Percentiles rank a stretch among this genome's conserved stretches.
Conservation (phyloP, 2,797 vertebrate genomes). For the Clarias pachynema region DNA sequence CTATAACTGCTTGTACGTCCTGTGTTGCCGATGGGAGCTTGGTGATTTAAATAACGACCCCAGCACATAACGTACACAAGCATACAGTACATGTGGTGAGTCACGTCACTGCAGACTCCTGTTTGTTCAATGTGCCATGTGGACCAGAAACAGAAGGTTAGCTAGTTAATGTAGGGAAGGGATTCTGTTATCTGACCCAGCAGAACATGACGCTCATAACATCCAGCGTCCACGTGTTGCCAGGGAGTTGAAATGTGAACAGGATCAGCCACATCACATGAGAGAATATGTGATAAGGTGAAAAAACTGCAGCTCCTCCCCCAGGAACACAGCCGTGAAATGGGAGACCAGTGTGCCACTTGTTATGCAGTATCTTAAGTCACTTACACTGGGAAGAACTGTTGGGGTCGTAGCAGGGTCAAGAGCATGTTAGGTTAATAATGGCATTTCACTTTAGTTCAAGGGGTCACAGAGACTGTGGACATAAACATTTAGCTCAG, state of each 20-base stretch:
- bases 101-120: conserved; percentile 36
- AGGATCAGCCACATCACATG: conserved; percentile 43
- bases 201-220: conserved; percentile 31
- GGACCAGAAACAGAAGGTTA: conserved; percentile 34
- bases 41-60: conserved; percentile 13
- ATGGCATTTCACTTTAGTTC: conserved; percentile 12
- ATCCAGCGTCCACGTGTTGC: conserved; percentile 21
- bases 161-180: conserved; percentile 35
- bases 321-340: conserved; percentile 22
- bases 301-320: conserved; percentile 37
- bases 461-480: not conserved
- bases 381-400: conserved; percentile 22
- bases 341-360: conserved; percentile 56
- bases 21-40: not conserved
- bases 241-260: conserved; percentile 51
- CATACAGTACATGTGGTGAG: conserved; percentile 4
- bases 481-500: conserved; percentile 24
- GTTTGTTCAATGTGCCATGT: conserved; percentile 22
- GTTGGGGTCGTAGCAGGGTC: conserved; percentile 1
- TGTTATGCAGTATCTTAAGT: conserved; percentile 54
- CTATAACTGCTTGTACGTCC: not conserved
- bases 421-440: not conserved
- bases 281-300: conserved; percentile 45
- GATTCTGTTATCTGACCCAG: conserved; percentile 23
- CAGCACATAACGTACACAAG: conserved; percentile 23